phyloP scores from a whole-genome alignment of 2,113 vertebrate genomes.

The Terrapene triunguis region DNA sequence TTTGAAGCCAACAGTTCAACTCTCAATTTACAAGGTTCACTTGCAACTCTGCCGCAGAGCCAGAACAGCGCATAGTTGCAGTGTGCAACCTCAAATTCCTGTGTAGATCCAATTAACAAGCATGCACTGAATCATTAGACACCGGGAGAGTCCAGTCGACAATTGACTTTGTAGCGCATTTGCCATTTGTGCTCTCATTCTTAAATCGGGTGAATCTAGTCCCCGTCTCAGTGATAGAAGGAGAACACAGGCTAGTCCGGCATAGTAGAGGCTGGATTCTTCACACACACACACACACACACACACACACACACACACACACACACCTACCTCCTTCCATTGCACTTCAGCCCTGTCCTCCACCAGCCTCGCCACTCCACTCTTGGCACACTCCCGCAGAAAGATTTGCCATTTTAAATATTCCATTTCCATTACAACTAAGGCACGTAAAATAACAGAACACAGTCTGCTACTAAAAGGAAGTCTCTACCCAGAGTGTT shows the following conservation, averaged over 20 bases:
- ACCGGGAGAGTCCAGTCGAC: conserved; percentile 32
- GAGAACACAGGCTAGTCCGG: background rate
- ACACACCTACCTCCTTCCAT: background rate
- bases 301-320: too few species aligned
- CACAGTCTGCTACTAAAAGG: conserved; percentile 41
- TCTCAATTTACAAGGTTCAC: background rate
- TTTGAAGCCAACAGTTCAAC: background rate
- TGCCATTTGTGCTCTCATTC: background rate
- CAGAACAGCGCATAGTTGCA: accelerated
- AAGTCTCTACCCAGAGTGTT: conserved; percentile 63
- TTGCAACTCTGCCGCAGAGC: accelerated
- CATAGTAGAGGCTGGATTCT: background rate
- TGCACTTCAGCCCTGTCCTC: background rate
- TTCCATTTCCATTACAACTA: conserved; percentile 32
- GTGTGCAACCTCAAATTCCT: background rate
- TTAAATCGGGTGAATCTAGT: accelerated
- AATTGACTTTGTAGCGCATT: conserved; percentile 58
- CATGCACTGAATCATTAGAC: conserved; percentile 10
- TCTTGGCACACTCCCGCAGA: background rate
- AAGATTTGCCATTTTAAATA: conserved; percentile 14
- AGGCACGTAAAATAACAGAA: conserved; percentile 16
- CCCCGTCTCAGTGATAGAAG: background rate
- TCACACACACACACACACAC: too few species aligned
- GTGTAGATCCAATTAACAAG: conserved; percentile 42
- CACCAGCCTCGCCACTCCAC: background rate